Base-by-base conservation (phyloP, 2,797 vertebrate species). In the Tolypeutes matacus region DNA sequence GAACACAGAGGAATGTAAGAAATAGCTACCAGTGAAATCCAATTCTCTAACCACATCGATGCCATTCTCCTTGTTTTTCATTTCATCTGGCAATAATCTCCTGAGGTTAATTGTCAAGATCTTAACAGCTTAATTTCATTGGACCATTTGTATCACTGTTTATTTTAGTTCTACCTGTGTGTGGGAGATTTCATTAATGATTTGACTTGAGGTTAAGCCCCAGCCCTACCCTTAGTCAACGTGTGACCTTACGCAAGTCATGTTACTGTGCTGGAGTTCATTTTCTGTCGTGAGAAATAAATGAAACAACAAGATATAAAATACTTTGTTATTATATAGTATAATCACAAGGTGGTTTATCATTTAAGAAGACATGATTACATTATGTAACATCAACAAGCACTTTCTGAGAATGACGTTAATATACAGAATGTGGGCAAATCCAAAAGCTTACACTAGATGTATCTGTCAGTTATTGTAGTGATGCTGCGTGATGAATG, bases 221-320 rank as follows among this genome's bases (percentile, higher is more conserved):
- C 18, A 65, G 36, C 13, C 56, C 25, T 83, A 7, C 20, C 34
- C 14, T 67, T 86, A 7, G 42, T 90, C 39, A 29, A 0, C 81
- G 53, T 62, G 15, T 72, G 82, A 65, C 17, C 62, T 73, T 31
- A 25, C 17, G 23, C 5, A 17, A 58, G 58, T n/a, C 31, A 46
- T 39, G 29, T 29, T 29, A 65, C 7, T 62, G 90, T 36, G 69
- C 73, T 87, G 69, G 21, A 31, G 11, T 62, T 88, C 31, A 51
- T 78, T 77, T 90, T 46, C n/a, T 53, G 23, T 67, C 56, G 7
- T 86, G 88, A 92, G 81, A 90, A 67, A 25, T 69, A 46, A 92
- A 85, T n/a, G 17, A 46, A 76, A 49, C 65, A 70, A 7, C 5
- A 21, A 36, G 36, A 58, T 80, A 62, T 75, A 69, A 70, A 39